A percentile compares a stretch with the other conserved stretches of the same genome.
Evolutionary conservation across 2,797 vertebrate species (phyloP).

Genomic region (Hippoglossus hippoglossus): DNA sequence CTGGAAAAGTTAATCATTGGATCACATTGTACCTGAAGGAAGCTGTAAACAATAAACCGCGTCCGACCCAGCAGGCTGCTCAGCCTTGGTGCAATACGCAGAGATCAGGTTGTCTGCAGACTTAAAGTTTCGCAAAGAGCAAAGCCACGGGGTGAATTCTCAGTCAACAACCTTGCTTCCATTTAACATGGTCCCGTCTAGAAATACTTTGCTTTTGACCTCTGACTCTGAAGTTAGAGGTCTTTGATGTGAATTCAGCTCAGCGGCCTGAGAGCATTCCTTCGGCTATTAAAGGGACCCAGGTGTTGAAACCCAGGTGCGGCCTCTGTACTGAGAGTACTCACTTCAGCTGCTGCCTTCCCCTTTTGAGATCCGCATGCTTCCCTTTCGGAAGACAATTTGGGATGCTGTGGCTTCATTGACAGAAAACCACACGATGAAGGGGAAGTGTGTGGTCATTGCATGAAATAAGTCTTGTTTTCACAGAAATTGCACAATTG

Average conservation of each 20-base stretch:
- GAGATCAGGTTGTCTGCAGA: slow-evolving; percentile 8
- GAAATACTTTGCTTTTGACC: slow-evolving; percentile 4
- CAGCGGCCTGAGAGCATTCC: slow-evolving; percentile 39
- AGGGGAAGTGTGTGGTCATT: slow-evolving; percentile 43
- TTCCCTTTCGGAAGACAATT: slow-evolving; percentile 31
- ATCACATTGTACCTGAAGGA: slow-evolving; percentile 4
- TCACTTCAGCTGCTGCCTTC: slow-evolving; percentile 11
- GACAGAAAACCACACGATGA: slow-evolving; percentile 39
- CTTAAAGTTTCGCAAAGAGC: slow-evolving; percentile 21
- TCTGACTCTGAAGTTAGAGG: slow-evolving; percentile 14
- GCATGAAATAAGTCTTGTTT: slow-evolving; percentile 20
- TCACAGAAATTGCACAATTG: slow-evolving; percentile 3
- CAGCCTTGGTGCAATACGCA: slow-evolving; percentile 29
- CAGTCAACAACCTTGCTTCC: slow-evolving; percentile 29
- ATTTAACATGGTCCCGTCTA: neutral
- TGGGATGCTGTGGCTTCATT: slow-evolving; percentile 38
- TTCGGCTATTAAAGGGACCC: slow-evolving; percentile 19
- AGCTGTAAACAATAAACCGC: neutral
- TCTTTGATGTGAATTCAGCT: slow-evolving; percentile 23
- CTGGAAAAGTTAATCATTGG: slow-evolving; percentile 52
- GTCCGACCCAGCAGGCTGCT: slow-evolving; percentile 35
- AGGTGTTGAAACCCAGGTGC: slow-evolving; percentile 38
- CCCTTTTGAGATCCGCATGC: neutral
- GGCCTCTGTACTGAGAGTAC: neutral
- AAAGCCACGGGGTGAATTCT: slow-evolving; percentile 28